Base-by-base conservation (phyloP, 2,888 invertebrate genomes). In the Hyles lineata region DNA sequence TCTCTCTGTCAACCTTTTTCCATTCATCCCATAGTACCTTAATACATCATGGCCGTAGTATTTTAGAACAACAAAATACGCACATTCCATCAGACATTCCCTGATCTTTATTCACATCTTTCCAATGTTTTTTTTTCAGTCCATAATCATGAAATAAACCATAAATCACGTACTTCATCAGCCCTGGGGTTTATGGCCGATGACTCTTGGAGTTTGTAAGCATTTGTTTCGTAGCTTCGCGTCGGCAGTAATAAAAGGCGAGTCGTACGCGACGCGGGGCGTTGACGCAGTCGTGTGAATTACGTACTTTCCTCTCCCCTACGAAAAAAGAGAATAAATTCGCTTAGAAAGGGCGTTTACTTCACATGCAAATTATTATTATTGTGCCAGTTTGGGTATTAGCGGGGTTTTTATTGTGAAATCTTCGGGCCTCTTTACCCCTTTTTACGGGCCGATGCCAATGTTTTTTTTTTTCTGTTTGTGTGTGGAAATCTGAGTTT, bases 311-410 rank as follows among this genome's bases (percentile, higher is more conserved):
- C 74, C 78, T 79, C 73, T 74, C 76, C 74, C 78, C 80, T 72
- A 74, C 75, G 73, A 75, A 78, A 83, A 84, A 83, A 82, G 78
- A 77, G 82, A 83, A 87, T 87, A 87, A 87, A 87, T 86, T 83
- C 82, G 83, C 82, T 82, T 77, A 80, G 80, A 80, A 82, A 76
- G 80, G 83, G 85, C 87, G 84, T 85, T 87, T 86, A 82, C 84
- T 87, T 84, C 87, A 87, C 87, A 89, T 89, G 89, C 90, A 89
- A 89, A 90, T 90, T 89, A 89, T 90, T 89, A 88, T 90, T 89
- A 89, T 90, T 89, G 88, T 86, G 86, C 87, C 86, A 82, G 85
- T 84, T 84, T 76, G 80, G 80, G 87, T 86, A 89, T 90, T 89
- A 89, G 87, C 84, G 84, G 82, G 82, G 83, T 80, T 87, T 87